Conservation (phyloP, 2,888 invertebrate species). For the Coleophora flavipennella region DNA sequence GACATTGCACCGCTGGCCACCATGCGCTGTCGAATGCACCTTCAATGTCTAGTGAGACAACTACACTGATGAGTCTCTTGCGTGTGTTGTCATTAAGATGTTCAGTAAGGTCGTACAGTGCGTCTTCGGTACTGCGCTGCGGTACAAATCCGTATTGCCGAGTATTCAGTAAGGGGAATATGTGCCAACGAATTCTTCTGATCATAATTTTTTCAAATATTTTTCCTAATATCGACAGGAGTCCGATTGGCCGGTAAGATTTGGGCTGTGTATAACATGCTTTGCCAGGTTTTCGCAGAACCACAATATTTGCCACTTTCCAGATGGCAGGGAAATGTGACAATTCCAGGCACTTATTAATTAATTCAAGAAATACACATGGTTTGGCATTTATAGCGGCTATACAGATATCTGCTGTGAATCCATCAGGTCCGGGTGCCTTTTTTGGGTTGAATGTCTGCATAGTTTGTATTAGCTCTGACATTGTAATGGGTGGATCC, state of each 20-base stretch:
- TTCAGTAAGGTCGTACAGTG: conserved; percentile 2
- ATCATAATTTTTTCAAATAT: conserved; percentile 10
- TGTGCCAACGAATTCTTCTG: neutral
- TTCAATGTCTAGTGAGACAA: conserved; percentile 11
- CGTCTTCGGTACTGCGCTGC: conserved; percentile 5
- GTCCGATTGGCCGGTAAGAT: conserved; percentile 11
- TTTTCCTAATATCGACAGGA: conserved; percentile 10
- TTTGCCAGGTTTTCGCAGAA: conserved; percentile 6
- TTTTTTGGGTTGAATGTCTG: conserved; percentile 10
- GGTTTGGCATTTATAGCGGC: conserved; percentile 7
- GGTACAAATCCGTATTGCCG: conserved; percentile 13
- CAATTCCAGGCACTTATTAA: conserved; percentile 4
- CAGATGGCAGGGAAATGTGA: conserved; percentile 4
- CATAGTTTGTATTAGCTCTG: conserved; percentile 4
- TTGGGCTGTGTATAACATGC: conserved; percentile 1
- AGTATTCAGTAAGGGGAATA: conserved; percentile 3
- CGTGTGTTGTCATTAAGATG: neutral
- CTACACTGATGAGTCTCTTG: conserved; percentile 2
- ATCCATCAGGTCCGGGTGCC: conserved; percentile 15
- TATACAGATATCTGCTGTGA: conserved; percentile 15
- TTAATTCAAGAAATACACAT: conserved; percentile 1
- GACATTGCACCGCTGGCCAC: conserved; percentile 10
- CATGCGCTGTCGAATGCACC: conserved; percentile 8
- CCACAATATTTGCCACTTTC: conserved; percentile 5
- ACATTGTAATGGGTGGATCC: conserved; percentile 8